Conservation (phyloP, 2,113 vertebrate species). For the Callospermophilus lateralis region DNA sequence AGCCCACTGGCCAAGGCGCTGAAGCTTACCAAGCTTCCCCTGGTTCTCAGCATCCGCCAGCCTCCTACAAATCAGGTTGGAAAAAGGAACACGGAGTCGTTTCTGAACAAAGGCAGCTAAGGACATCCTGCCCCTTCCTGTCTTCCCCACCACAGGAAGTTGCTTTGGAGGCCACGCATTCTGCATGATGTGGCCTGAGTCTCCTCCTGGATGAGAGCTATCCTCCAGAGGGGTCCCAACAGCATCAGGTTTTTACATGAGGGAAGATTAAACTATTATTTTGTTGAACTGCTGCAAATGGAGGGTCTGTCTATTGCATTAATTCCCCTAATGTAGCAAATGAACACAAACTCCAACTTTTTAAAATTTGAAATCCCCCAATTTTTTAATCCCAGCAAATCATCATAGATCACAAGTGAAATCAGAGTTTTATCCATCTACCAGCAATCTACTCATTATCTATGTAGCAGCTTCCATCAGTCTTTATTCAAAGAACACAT, state of each 20-base stretch:
- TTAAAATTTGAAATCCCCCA: neutral
- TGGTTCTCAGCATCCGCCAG: neutral
- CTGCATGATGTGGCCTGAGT: neutral
- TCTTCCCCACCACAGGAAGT: too few species aligned
- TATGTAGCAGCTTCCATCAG: neutral
- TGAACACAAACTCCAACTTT: neutral
- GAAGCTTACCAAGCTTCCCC: neutral
- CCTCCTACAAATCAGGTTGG: neutral
- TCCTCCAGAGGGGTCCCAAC: rapidly evolving
- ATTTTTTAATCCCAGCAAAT: neutral
- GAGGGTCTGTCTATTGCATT: neutral
- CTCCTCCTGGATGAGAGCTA: neutral
- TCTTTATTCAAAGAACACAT: neutral
- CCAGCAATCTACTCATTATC: neutral
- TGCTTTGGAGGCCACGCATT: neutral
- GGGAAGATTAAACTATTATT: neutral
- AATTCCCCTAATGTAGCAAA: neutral
- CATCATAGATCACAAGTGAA: neutral
- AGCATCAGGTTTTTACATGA: neutral
- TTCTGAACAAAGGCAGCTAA: neutral
- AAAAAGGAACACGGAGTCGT: neutral
- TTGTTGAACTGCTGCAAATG: neutral
- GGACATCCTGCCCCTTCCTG: neutral
- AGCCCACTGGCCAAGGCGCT: neutral
- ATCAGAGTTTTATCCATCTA: neutral